Conservation (phyloP, 2,888 invertebrate genomes). For the Serripes groenlandicus region DNA sequence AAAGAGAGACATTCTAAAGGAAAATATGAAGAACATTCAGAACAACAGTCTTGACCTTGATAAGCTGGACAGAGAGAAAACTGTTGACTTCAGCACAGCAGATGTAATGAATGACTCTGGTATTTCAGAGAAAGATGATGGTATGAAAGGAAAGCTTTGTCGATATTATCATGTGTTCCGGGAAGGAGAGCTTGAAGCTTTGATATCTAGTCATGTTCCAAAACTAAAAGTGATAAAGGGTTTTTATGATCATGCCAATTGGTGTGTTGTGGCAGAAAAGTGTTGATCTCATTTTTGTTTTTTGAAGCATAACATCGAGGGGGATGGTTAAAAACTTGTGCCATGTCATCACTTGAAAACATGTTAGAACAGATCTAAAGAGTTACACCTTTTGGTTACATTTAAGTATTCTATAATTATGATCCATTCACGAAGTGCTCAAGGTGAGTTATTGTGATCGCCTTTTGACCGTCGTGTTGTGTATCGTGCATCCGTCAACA, state of each 20-base stretch:
- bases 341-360: too few species aligned
- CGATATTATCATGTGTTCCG: slow-evolving; percentile 98
- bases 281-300: slow-evolving; percentile 31
- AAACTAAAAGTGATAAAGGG: slow-evolving; percentile 89
- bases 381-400: too few species aligned
- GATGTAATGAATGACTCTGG: slow-evolving; percentile 23
- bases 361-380: too few species aligned
- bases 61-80: background rate
- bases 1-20: background rate
- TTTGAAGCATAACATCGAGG: too few species aligned
- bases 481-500: too few species aligned
- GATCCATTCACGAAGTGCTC: too few species aligned
- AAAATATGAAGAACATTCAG: background rate
- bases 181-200: slow-evolving; percentile 89
- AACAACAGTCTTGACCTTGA: background rate
- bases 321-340: too few species aligned
- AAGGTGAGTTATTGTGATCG: too few species aligned
- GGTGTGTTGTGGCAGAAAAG: slow-evolving; percentile 94
- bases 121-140: slow-evolving; percentile 24
- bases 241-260: slow-evolving; percentile 98
- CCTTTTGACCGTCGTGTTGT: too few species aligned
- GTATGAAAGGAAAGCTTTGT: slow-evolving; percentile 85
- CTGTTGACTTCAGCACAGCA: slow-evolving; percentile 10
- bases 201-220: slow-evolving; percentile 87
- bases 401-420: too few species aligned